These are phyloP conservation scores for Augochlora pura DNA, from an alignment of 1,140 invertebrate genomes.

Conservation along the genomic window DNA sequence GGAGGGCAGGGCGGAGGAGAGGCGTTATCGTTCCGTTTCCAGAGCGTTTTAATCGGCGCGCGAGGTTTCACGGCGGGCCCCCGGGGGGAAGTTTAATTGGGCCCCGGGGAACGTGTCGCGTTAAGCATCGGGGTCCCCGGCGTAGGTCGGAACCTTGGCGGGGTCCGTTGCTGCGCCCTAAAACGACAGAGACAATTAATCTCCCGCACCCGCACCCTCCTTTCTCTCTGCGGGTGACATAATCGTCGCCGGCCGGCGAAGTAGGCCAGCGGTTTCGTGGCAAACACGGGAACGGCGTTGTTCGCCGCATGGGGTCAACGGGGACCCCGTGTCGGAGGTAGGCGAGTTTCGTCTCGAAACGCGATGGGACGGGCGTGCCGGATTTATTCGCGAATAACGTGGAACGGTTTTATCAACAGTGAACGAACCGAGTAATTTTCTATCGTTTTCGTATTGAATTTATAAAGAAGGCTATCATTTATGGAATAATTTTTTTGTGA, in stretches of 20 bases:
- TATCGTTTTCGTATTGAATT: too few relatives aligned
- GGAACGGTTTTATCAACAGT: too few relatives aligned
- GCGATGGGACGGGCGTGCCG: background rate
- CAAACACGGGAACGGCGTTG: slow-evolving; percentile 1
- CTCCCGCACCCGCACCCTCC: slow-evolving; percentile 65
- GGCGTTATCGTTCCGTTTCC: slow-evolving; percentile 50
- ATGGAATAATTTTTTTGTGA: too few relatives aligned
- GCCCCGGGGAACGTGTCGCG: slow-evolving; percentile 33
- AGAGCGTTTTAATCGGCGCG: slow-evolving; percentile 14
- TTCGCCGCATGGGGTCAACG: too few relatives aligned
- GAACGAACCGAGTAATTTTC: too few relatives aligned
- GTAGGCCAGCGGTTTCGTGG: slow-evolving; percentile 48
- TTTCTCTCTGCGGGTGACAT: slow-evolving; percentile 59
- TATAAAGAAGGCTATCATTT: too few relatives aligned
- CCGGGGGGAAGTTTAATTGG: slow-evolving; percentile 38
- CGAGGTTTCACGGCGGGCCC: slow-evolving; percentile 27
- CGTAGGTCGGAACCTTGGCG: slow-evolving; percentile 51
- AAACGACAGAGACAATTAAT: slow-evolving; percentile 66
- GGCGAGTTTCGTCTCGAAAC: background rate
- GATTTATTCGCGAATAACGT: background rate
- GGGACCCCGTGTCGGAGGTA: too few relatives aligned
- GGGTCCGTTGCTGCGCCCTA: slow-evolving; percentile 53
- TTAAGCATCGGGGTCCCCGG: slow-evolving; percentile 46
- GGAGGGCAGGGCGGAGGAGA: background rate
- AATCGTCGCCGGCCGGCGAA: slow-evolving; percentile 47